Evolutionary conservation across 2,797 vertebrate genomes (phyloP).

Genomic region (Coregonus suidteri): DNA sequence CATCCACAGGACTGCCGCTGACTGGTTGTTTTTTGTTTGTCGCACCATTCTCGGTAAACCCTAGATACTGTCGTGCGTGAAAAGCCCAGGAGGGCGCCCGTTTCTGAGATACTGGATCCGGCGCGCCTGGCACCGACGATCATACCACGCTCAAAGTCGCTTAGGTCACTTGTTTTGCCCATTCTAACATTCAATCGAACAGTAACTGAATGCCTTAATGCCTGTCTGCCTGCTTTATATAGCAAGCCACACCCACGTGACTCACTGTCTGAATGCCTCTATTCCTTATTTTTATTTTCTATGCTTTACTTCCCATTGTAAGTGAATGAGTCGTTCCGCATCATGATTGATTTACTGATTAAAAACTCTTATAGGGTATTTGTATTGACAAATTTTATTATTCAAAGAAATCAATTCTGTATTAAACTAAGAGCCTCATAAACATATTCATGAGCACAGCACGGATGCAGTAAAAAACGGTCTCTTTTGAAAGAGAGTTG

Average conservation of each 20-base stretch:
- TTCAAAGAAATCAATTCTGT: not conserved
- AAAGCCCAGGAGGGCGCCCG: too few species aligned
- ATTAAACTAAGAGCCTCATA: not conserved
- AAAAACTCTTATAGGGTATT: not conserved
- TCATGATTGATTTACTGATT: not conserved
- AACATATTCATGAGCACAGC: not conserved
- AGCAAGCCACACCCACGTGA: not conserved
- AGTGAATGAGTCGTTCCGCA: not conserved
- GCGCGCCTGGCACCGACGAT: too few species aligned
- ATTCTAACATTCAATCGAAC: too few species aligned
- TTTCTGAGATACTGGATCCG: too few species aligned
- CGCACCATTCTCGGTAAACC: too few species aligned
- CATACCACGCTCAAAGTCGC: too few species aligned
- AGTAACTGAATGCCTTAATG: too few species aligned
- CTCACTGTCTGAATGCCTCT: not conserved
- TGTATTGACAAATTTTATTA: not conserved
- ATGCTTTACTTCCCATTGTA: not conserved
- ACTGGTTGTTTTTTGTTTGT: too few species aligned
- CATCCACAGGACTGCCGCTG: too few species aligned
- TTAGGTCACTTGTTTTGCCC: too few species aligned
- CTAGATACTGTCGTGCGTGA: too few species aligned
- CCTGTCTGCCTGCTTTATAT: too few species aligned
- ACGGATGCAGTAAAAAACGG: not conserved
- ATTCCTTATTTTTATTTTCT: not conserved
- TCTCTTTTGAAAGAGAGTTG: not conserved